Conservation (phyloP, 2,797 vertebrate species). For the Coreius guichenoti region DNA sequence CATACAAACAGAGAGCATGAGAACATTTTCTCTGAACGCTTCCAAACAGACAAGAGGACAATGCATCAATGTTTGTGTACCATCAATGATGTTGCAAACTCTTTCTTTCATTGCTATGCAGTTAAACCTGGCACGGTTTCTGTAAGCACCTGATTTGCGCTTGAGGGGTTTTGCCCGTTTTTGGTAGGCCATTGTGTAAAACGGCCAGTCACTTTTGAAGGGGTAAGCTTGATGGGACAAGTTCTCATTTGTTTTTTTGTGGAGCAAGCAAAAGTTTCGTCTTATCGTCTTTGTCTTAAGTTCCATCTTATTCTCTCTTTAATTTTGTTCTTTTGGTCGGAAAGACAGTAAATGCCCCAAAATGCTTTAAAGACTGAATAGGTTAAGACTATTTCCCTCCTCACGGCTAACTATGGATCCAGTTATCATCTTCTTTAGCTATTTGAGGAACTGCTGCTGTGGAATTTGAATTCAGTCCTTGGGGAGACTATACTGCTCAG, state of each 20-base stretch:
- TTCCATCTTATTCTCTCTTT: slow-evolving; percentile 40
- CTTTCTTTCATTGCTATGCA: slow-evolving; percentile 15
- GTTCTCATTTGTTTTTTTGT: slow-evolving; percentile 47
- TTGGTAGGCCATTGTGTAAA: slow-evolving; percentile 32
- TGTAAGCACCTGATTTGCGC: slow-evolving; percentile 20
- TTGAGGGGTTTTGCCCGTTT: slow-evolving; percentile 30
- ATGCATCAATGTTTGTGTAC: slow-evolving; percentile 34
- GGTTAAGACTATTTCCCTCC: slow-evolving; percentile 60
- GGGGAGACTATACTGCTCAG: slow-evolving; percentile 68
- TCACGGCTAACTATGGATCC: slow-evolving; percentile 71
- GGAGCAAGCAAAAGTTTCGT: slow-evolving; percentile 65
- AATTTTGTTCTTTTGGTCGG: slow-evolving; percentile 59
- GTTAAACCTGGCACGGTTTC: slow-evolving; percentile 26
- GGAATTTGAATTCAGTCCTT: slow-evolving; percentile 73
- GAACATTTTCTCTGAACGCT: slow-evolving; percentile 25
- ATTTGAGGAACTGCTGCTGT: slow-evolving; percentile 72
- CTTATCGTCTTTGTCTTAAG: background rate
- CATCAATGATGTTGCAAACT: slow-evolving; percentile 9
- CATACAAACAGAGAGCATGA: slow-evolving; percentile 1
- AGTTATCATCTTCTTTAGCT: slow-evolving; percentile 79
- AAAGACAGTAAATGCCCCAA: slow-evolving; percentile 51
- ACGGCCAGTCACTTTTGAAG: slow-evolving; percentile 54
- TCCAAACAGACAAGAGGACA: slow-evolving; percentile 10
- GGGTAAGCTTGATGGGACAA: slow-evolving; percentile 51
- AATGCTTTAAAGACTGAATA: slow-evolving; percentile 70